phyloP scores from a whole-genome alignment of 2,113 vertebrate species.

The Apodemus speciosus region DNA sequence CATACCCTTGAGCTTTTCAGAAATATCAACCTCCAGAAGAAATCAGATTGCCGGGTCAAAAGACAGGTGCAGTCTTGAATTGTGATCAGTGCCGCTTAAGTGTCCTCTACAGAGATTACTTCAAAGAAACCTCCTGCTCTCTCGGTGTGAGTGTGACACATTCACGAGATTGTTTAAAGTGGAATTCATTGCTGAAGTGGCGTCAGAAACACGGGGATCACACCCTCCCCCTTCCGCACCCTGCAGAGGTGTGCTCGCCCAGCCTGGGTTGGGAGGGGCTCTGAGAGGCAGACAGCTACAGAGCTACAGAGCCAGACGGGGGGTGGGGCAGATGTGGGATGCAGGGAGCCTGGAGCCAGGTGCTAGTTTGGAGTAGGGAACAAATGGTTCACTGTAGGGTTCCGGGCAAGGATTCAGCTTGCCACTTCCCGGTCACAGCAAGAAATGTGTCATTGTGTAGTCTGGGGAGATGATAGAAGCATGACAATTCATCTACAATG shows the following conservation, averaged over 20 bases:
- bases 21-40: constrained; percentile 27
- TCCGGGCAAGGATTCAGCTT: neutral
- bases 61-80: constrained; percentile 38
- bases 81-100: neutral
- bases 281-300: neutral
- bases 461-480: neutral
- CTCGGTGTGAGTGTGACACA: neutral
- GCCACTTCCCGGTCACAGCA: neutral
- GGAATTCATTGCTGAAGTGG: neutral
- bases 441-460: too few relatives aligned
- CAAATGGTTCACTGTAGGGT: neutral
- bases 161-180: constrained; percentile 35
- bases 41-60: constrained; percentile 46
- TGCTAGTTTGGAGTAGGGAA: neutral
- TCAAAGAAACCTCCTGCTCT: neutral
- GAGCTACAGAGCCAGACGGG: neutral
- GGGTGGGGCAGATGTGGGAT: neutral
- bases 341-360: too few relatives aligned
- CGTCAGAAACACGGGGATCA: neutral
- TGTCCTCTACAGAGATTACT: neutral
- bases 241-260: neutral
- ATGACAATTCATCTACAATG: neutral
- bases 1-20: constrained; percentile 52
- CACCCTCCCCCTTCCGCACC: neutral
- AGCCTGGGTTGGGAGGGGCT: too few relatives aligned